Conservation (phyloP, 2,888 invertebrate species). For the Acholoe squamosa region DNA sequence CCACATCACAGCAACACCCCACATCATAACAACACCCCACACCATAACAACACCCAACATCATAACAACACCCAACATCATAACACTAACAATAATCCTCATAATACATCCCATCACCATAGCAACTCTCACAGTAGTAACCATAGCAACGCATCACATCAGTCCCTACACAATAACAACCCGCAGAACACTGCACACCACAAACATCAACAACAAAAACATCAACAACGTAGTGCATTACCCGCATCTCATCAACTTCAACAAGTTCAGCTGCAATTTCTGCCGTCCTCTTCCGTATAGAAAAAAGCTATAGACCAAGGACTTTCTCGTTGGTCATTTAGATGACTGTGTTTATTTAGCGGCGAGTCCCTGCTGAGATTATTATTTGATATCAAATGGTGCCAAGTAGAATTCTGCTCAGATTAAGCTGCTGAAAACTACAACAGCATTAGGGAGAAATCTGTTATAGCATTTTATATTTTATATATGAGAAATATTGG, state of each 20-base stretch:
- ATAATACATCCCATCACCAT: no score
- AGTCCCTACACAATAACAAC: not conserved
- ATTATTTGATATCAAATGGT: not conserved
- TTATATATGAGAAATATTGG: not conserved
- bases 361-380: no score
- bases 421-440: not conserved
- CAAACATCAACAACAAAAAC: not conserved
- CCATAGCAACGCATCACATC: not conserved
- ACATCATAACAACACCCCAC: not conserved
- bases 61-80: not conserved
- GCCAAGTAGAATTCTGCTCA: not conserved
- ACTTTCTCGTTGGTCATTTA: no score
- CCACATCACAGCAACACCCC: not conserved
- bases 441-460: not conserved
- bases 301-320: not conserved
- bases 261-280: slow-evolving; percentile 43
- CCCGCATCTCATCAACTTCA: slow-evolving; percentile 46
- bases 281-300: slow-evolving; percentile 46
- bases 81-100: not conserved
- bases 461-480: not conserved
- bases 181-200: not conserved
- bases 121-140: not conserved
- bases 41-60: not conserved
- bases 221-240: not conserved
- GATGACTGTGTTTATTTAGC: no score